These are phyloP conservation scores for Sarcophilus harrisii DNA, from an alignment of 2,797 vertebrate genomes.

Conservation along the genomic window DNA sequence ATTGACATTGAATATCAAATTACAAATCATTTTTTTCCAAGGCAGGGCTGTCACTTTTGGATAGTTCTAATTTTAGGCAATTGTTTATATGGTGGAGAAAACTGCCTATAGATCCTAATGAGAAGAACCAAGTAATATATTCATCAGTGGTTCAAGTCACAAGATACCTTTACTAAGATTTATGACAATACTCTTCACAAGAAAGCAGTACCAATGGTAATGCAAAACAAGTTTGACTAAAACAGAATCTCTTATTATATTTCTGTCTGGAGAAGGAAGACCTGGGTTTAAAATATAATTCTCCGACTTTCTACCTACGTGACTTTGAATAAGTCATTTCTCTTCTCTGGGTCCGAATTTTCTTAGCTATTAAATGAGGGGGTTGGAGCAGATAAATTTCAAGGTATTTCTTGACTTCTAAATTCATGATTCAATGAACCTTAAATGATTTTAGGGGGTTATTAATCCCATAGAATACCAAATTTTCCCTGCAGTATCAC, in stretches of 20 bases:
- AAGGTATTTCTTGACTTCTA: background rate
- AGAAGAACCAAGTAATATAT: background rate
- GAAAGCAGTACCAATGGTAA: background rate
- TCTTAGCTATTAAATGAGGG: background rate
- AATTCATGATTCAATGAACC: background rate
- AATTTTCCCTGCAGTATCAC: conserved; percentile 10
- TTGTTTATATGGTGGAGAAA: background rate
- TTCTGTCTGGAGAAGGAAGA: background rate
- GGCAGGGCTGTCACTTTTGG: background rate
- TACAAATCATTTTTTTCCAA: background rate
- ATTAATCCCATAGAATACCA: background rate
- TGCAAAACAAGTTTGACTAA: background rate
- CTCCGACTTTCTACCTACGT: background rate
- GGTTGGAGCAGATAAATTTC: background rate
- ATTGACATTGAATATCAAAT: background rate
- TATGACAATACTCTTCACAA: background rate
- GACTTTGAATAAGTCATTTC: background rate
- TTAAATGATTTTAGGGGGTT: background rate
- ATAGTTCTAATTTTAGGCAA: background rate
- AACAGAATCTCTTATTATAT: background rate
- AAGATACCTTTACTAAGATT: background rate
- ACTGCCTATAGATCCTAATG: background rate
- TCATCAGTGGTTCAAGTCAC: background rate
- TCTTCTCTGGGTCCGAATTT: background rate
- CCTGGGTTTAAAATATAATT: background rate